These are phyloP conservation scores for Alcedo quadribrachys DNA, from an alignment of 2,797 vertebrate species.

Conservation along the genomic window DNA sequence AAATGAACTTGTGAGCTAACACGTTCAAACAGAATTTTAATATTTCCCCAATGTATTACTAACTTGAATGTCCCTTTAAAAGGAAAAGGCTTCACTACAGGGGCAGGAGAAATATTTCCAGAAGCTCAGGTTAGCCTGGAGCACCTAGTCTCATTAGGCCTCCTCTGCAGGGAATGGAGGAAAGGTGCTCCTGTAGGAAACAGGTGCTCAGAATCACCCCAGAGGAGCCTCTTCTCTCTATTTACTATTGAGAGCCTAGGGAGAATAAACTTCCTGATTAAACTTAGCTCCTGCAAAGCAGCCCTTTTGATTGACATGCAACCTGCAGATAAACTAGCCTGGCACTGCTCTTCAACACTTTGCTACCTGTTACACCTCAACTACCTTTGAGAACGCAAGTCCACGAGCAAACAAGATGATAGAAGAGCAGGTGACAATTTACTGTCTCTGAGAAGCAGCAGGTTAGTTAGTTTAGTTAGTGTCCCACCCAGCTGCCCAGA, in stretches of 20 bases:
- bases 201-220: neutral
- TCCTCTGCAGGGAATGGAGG: neutral
- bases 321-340: neutral
- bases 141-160: constrained; percentile 20
- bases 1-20: neutral
- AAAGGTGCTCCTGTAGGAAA: neutral
- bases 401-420: neutral
- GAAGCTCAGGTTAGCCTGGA: constrained; percentile 10
- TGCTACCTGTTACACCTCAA: neutral
- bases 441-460: neutral
- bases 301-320: neutral
- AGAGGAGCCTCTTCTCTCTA: constrained; percentile 15
- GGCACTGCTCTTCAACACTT: neutral
- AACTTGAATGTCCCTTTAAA: constrained; percentile 20
- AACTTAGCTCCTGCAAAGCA: neutral
- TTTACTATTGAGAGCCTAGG: constrained; percentile 12
- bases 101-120: constrained; percentile 36
- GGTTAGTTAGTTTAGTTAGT: neutral
- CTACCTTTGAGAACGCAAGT: rapidly evolving
- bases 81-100: constrained; percentile 9
- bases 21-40: neutral
- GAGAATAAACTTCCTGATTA: neutral
- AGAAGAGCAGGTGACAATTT: neutral
- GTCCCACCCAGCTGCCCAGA: rapidly evolving
- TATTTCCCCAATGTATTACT: constrained; percentile 18